Evolutionary conservation across 2,888 invertebrate genomes (phyloP), one percentile per base, ranked within the genome.

Genomic region (Piscicola geometra): DNA sequence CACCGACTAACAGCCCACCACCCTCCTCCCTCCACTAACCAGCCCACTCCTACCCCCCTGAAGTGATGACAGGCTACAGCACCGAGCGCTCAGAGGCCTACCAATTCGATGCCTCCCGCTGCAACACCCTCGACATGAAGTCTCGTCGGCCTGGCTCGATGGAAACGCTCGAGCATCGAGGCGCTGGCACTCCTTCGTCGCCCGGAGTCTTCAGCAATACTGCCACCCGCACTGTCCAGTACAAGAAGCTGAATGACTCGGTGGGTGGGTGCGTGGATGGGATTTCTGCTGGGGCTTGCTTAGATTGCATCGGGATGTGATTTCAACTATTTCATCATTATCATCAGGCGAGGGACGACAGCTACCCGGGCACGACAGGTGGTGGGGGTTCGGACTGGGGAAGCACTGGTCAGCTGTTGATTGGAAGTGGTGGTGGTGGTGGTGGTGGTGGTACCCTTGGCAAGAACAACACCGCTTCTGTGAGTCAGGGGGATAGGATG

Each of bases 21-120:
- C 41, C 41, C 15, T 41, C 41, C n/a, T 56, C 60, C 50, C 21
- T 21, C 50, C 50, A 15, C 21, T 47, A 47, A 47, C 50, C 50
- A 47, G 50, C 50, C 50, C 21, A 47, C 50, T 21, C 50, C 50
- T 15, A 47, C 50, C 50, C 69, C 5, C 21, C 47, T 52, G 50
- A 30, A 73, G 73, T 73, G 32, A 35, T 73, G 73, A 73, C 73
- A 21, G 64, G 64, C n/a, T 73, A 73, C 41, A 73, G 73, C 64
- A 73, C 73, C 1, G 73, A 73, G 60, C 33, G 73, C 18, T 60
- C 73, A 15, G 73, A 73, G 52, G 60, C 64, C n/a, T 73, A 73
- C 36, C 73, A 73, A 64, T 52, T 50, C 5, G 73, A 73, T n/a
- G 41, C 56, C 15, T 73, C 73, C 15, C 33, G 73, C n/a, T 50